phyloP scores from a whole-genome alignment of 2,113 vertebrate genomes.

The Hyperopisus bebe region DNA sequence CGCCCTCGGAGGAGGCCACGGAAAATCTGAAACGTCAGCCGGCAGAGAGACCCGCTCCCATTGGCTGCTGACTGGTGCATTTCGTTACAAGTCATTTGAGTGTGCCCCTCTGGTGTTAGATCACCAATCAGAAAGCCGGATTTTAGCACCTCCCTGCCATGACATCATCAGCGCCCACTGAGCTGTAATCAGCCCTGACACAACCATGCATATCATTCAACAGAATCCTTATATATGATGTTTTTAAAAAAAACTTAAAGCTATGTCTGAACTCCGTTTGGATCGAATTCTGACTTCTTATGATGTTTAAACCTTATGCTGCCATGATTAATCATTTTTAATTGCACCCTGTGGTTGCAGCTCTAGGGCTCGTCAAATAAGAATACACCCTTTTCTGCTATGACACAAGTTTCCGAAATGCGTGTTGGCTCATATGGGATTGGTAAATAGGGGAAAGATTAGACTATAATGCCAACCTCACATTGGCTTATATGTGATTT shows the following conservation, averaged over 20 bases:
- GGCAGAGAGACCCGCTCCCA: not conserved
- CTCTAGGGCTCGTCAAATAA: not conserved
- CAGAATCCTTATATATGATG: not conserved
- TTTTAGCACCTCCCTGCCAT: not conserved
- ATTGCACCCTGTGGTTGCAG: not conserved
- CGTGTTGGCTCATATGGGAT: not conserved
- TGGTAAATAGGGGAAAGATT: not conserved
- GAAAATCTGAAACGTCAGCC: not conserved
- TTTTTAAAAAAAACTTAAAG: not conserved
- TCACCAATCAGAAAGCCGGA: not conserved
- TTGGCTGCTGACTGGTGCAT: not conserved
- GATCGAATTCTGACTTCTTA: not conserved
- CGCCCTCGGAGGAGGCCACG: slow-evolving; percentile 11
- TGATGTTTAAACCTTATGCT: slow-evolving; percentile 1
- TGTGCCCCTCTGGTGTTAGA: not conserved
- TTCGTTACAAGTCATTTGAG: not conserved
- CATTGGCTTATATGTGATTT: not conserved
- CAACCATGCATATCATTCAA: not conserved
- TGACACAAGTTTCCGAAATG: not conserved
- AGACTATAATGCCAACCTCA: not conserved
- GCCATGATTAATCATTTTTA: not conserved
- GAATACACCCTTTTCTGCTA: not conserved
- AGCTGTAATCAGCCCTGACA: not conserved
- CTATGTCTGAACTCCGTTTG: not conserved
- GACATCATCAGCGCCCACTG: not conserved